A percentile compares a stretch with the other conserved stretches of the same genome.
These are phyloP conservation scores for Danio choprae DNA, from an alignment of 2,797 vertebrate genomes.

Conservation along the genomic window DNA sequence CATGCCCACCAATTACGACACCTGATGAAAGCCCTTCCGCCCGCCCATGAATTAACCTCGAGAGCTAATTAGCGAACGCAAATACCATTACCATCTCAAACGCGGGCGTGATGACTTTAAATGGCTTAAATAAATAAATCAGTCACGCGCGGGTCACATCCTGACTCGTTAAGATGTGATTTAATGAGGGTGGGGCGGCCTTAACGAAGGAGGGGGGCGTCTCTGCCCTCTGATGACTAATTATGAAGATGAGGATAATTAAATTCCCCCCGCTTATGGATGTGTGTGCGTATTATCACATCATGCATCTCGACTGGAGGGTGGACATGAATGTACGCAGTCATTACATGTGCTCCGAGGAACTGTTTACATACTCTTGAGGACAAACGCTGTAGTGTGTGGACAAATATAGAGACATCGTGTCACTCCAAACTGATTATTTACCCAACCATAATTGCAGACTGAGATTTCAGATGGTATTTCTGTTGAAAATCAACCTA, in stretches of 20 bases:
- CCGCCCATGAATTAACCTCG: constrained; percentile 41
- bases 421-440: too few species aligned
- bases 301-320: constrained; percentile 35
- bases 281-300: constrained; percentile 30
- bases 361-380: constrained; percentile 9
- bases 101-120: constrained; percentile 1
- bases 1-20: constrained; percentile 36
- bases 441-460: too few species aligned
- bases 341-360: background rate
- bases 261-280: constrained; percentile 41
- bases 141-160: constrained; percentile 52
- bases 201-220: constrained; percentile 33
- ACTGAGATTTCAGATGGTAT: too few species aligned
- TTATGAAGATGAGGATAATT: constrained; percentile 61
- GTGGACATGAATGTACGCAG: constrained; percentile 30
- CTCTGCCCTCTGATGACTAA: constrained; percentile 58
- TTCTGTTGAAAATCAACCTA: too few species aligned
- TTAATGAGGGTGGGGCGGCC: constrained; percentile 39
- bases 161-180: constrained; percentile 50
- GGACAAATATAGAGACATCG: background rate
- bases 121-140: constrained; percentile 54
- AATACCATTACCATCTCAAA: constrained; percentile 49
- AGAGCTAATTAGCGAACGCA: constrained; percentile 52
- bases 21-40: constrained; percentile 28
- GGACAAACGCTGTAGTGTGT: background rate